phyloP scores from a whole-genome alignment of 2,113 vertebrate genomes.

The Atlantisia rogersi region DNA sequence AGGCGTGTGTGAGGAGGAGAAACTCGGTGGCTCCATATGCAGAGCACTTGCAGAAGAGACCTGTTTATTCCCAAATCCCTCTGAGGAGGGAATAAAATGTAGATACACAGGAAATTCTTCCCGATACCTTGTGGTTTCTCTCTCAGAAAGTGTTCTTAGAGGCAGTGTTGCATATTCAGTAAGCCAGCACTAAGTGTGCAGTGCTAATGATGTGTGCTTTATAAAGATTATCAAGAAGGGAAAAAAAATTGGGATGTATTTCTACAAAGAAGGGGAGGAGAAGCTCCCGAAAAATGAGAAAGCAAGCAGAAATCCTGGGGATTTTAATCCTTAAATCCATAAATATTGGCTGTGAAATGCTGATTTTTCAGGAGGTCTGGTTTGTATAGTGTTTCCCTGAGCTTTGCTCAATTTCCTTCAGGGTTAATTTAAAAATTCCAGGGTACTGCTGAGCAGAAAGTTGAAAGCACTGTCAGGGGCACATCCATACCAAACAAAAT shows the following conservation, averaged over 20 bases:
- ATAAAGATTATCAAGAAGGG: background rate
- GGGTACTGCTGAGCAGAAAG: conserved; percentile 17
- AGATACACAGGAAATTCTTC: background rate
- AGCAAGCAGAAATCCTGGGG: background rate
- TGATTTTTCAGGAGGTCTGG: background rate
- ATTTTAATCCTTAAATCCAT: conserved; percentile 13
- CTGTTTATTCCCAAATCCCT: conserved; percentile 48
- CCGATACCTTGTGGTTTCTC: background rate
- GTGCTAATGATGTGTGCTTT: background rate
- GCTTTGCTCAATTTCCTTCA: background rate
- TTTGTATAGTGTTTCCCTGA: background rate
- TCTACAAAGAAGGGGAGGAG: background rate
- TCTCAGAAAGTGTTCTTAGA: background rate
- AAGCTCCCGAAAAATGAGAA: background rate
- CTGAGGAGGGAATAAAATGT: background rate
- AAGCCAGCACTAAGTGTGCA: background rate
- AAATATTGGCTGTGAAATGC: background rate
- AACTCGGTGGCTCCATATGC: conserved; percentile 28
- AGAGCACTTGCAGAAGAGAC: conserved; percentile 13
- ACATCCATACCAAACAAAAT: background rate
- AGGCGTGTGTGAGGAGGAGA: background rate
- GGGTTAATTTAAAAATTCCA: conserved; percentile 16
- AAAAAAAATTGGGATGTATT: background rate
- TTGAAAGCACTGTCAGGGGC: background rate
- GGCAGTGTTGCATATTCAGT: background rate